phyloP scores from a whole-genome alignment of 1,140 invertebrate species.

The Drosophila nigrodunni region DNA sequence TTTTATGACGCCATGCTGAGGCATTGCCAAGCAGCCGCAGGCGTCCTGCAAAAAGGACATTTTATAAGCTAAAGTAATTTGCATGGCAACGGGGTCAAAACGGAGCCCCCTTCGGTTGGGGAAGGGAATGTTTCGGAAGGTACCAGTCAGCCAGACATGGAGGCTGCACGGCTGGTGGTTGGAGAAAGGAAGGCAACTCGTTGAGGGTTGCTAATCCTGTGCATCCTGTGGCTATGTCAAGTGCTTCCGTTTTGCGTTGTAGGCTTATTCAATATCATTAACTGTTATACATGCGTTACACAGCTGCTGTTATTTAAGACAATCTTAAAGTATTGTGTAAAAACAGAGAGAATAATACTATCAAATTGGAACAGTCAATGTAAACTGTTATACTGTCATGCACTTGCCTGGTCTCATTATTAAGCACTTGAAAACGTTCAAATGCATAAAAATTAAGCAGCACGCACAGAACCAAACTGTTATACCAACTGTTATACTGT shows the following conservation, averaged over 20 bases:
- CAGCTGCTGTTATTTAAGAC: neutral
- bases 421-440: neutral
- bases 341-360: no score
- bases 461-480: neutral
- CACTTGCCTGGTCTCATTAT: neutral
- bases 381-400: slow-evolving; percentile 8
- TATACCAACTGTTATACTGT: slow-evolving; percentile 11
- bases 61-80: slow-evolving; percentile 33
- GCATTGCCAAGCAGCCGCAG: slow-evolving; percentile 25
- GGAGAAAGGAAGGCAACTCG: neutral
- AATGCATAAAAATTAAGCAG: neutral
- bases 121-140: neutral
- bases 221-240: slow-evolving; percentile 29
- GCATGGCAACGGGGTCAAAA: slow-evolving; percentile 7
- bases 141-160: neutral
- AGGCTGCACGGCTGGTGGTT: neutral
- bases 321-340: no score
- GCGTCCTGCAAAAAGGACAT: slow-evolving; percentile 25
- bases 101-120: neutral
- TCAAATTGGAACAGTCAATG: no score
- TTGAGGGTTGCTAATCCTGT: slow-evolving; percentile 15
- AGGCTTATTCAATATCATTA: neutral
- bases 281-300: slow-evolving; percentile 13
- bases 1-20: slow-evolving; percentile 25
- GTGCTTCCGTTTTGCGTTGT: slow-evolving; percentile 25